Evolutionary conservation across 2,113 vertebrate species (phyloP), one percentile per base, ranked within the genome.

Genomic region (Engraulis encrasicolus): DNA sequence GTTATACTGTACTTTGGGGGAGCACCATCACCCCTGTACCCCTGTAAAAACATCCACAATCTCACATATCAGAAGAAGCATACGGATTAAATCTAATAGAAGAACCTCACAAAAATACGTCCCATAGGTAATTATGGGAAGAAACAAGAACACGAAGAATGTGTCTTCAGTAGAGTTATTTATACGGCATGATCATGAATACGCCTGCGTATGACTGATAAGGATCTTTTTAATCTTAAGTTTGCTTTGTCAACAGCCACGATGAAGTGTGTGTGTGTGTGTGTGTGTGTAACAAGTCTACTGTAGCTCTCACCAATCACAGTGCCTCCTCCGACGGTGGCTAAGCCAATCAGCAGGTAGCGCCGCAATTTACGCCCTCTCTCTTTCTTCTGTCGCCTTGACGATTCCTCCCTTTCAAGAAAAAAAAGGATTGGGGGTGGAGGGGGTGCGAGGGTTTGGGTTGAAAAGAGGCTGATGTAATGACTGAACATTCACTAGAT

Each of bases 271-370:
- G 31, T 74, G 14, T 2, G 23, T 36, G 1, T n/a, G n/a, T n/a
- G n/a, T n/a, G n/a, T n/a, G n/a, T n/a, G n/a, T n/a, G n/a, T n/a
- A n/a, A n/a, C n/a, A n/a, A n/a, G n/a, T n/a, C n/a, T n/a, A 3
- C 15, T 11, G 52, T 79, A 78, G 86, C 48, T 90, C 93, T 96
- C 83, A 99, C 97, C 97, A 0, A 99, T 97, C 83, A 97, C 95
- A 0, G 98, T 97, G 86, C 98, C 98, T 0, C 98, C 98, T 7
- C 97, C 97, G 0, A 99, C 92, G 0, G 98, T 97, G 0, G 98
- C 98, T 82, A 99, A 91, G 38, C 98, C 97, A 5, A 99, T 99
- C 83, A 99, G 96, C 74, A 99, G 92, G 88, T 97, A 99, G 34
- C 97, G 95, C 18, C 97, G 95, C 88, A 97, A 90, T 87, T 95